These are phyloP conservation scores for Manacus vitellinus DNA, from an alignment of 2,113 vertebrate genomes.

Conservation along the genomic window DNA sequence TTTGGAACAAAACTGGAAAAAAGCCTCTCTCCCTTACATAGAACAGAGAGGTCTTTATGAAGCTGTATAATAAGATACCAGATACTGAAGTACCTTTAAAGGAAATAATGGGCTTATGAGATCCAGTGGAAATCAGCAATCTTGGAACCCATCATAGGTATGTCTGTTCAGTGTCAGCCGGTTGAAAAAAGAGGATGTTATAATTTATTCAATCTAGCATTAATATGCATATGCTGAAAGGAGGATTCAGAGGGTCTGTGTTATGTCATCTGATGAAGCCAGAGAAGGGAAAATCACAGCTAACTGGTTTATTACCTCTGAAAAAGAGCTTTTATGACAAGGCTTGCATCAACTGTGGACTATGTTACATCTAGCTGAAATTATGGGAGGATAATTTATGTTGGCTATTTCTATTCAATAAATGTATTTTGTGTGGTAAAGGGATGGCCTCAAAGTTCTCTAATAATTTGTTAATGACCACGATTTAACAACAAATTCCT, in stretches of 20 bases:
- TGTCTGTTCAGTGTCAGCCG: not conserved
- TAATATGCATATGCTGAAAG: not conserved
- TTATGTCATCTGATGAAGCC: not conserved
- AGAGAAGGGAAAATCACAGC: not conserved
- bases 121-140: fast-evolving
- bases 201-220: not conserved
- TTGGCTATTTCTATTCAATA: not conserved
- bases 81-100: not conserved
- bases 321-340: not conserved
- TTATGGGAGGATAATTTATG: not conserved
- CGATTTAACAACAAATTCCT: not conserved
- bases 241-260: not conserved
- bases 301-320: not conserved
- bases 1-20: not conserved
- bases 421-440: not conserved
- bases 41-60: not conserved
- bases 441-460: not conserved
- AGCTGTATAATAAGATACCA: not conserved
- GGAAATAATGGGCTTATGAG: not conserved
- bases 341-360: not conserved
- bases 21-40: not conserved
- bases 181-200: not conserved
- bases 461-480: not conserved
- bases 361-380: not conserved
- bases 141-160: not conserved